A percentile compares a stretch with the other conserved stretches of the same genome.
phyloP scores from a whole-genome alignment of 1,140 invertebrate genomes.

The Himalopsyche phryganea region DNA sequence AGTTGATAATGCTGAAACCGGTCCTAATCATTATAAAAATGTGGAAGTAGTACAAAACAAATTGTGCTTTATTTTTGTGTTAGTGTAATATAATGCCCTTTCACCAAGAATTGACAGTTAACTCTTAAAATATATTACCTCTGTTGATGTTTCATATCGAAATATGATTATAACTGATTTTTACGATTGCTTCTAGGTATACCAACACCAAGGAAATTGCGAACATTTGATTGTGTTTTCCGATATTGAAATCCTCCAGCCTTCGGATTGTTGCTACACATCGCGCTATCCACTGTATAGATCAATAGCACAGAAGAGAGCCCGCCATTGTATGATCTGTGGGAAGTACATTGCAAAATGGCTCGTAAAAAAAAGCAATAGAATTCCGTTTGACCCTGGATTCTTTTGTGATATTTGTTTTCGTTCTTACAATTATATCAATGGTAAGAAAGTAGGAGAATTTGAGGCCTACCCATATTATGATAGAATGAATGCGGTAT shows the following conservation, averaged over 20 bases:
- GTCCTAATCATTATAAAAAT: no score
- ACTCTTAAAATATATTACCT: no score
- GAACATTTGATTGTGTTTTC: conserved; percentile 81
- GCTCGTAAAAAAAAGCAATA: conserved; percentile 55
- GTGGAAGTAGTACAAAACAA: no score
- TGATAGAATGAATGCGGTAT: conserved; percentile 8
- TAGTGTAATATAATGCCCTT: no score
- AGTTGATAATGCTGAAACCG: no score
- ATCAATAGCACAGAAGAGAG: conserved; percentile 42
- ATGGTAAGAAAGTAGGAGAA: conserved; percentile 56
- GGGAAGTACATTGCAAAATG: conserved; percentile 52
- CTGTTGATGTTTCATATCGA: no score
- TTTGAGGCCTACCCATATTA: conserved; percentile 53
- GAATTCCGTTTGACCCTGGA: conserved; percentile 63
- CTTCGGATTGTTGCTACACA: conserved; percentile 46
- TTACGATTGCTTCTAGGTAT: conserved; percentile 59
- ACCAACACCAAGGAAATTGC: conserved; percentile 84
- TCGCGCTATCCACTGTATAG: conserved; percentile 54
- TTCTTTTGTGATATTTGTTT: conserved; percentile 66
- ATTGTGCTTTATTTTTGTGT: no score
- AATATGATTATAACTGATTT: no score
- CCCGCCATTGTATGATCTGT: conserved; percentile 56
- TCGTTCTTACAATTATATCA: conserved; percentile 60
- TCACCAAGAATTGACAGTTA: no score
- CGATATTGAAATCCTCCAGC: conserved; percentile 59